A percentile compares a stretch with the other conserved stretches of the same genome.
Evolutionary conservation across 2,888 invertebrate species (phyloP).

Genomic region (Melangyna quadrimaculata): DNA sequence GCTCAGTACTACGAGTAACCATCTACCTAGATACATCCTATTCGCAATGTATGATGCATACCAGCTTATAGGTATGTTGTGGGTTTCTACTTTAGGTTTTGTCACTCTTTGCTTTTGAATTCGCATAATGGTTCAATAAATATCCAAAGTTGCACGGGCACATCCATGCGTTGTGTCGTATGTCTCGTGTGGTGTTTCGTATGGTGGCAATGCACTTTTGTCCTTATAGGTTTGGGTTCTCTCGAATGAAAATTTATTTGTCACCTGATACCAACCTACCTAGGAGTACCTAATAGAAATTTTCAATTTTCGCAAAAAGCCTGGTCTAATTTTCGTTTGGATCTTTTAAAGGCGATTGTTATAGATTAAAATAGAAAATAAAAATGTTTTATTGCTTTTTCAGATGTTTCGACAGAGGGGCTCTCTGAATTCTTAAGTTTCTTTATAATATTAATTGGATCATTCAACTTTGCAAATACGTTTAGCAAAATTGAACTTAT

Average conservation of each 20-base stretch:
- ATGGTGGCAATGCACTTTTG: conserved; percentile 29
- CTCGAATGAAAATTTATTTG: conserved; percentile 36
- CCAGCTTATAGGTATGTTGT: background rate
- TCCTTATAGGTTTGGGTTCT: conserved; percentile 22
- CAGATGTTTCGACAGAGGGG: background rate
- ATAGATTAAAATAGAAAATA: conserved; percentile 53
- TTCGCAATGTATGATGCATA: background rate
- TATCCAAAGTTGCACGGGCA: conserved; percentile 60
- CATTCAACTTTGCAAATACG: background rate
- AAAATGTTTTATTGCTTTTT: conserved; percentile 15
- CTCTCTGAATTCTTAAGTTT: background rate
- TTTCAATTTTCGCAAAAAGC: conserved; percentile 58
- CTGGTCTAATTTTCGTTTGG: conserved; percentile 31
- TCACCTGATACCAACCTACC: conserved; percentile 50
- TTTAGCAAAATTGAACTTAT: no score
- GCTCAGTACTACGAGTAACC: background rate
- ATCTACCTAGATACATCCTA: no score
- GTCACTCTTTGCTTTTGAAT: conserved; percentile 63
- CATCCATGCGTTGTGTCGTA: background rate
- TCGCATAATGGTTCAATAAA: conserved; percentile 73
- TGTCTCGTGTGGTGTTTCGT: background rate
- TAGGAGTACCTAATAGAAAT: conserved; percentile 1
- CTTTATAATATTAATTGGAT: no score
- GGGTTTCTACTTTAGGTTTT: conserved; percentile 45
- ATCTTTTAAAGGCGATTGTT: conserved; percentile 43